Percentiles rank a stretch among this genome's conserved stretches.
These are phyloP conservation scores for Acrocephalus kingi DNA, from an alignment of 2,113 vertebrate species.

Conservation along the genomic window DNA sequence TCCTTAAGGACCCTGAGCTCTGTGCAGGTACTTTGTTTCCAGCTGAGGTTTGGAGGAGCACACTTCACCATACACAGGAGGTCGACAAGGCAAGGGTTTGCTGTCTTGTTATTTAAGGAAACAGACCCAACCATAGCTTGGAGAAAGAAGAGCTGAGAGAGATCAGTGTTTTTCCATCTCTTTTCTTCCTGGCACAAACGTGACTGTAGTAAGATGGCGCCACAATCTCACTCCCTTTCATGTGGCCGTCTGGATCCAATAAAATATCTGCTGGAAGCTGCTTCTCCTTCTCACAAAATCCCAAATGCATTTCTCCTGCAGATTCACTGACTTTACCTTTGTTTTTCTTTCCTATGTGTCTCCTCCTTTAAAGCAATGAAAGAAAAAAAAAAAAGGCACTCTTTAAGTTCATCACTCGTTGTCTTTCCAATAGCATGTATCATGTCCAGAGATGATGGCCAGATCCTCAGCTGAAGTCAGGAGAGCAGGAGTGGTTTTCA, in stretches of 20 bases:
- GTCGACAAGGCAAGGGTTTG: background rate
- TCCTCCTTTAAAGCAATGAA: background rate
- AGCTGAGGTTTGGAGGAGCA: background rate
- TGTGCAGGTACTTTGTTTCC: constrained; percentile 35
- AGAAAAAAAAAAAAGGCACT: background rate
- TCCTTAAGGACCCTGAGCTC: background rate
- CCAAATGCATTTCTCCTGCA: background rate
- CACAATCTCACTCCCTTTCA: background rate
- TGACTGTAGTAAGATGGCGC: background rate
- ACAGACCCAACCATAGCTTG: background rate
- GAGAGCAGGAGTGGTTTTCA: background rate
- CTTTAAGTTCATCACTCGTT: background rate
- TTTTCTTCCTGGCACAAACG: constrained; percentile 16
- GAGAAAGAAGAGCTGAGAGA: constrained; percentile 27
- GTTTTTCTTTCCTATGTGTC: constrained; percentile 20
- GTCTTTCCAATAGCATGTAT: constrained; percentile 60
- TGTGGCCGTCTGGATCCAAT: background rate
- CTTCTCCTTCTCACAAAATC: constrained; percentile 29
- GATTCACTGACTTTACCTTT: constrained; percentile 23
- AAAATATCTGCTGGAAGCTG: constrained; percentile 9
- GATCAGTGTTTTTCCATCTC: background rate
- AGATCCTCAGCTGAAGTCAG: constrained; percentile 22
- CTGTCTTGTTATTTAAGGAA: background rate
- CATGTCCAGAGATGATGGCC: constrained; percentile 36
- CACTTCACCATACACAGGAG: background rate